Base-by-base conservation (phyloP, 2,113 vertebrate species). In the Orthonyx spaldingii region DNA sequence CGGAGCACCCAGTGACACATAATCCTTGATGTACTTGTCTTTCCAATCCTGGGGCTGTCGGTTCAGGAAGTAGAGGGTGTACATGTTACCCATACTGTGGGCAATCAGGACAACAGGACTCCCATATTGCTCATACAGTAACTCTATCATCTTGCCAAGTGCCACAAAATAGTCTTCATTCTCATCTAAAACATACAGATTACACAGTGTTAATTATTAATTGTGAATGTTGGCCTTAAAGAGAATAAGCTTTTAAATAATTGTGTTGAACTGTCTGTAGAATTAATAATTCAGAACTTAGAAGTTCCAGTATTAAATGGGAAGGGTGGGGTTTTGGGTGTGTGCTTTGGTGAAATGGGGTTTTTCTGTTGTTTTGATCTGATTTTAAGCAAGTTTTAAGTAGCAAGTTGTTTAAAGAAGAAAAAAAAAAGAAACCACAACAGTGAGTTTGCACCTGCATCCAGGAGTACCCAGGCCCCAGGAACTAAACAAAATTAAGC, bases 71-170 rank as follows among this genome's bases (percentile, higher is more conserved):
- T 99, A 99, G 56, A 99, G 97, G 1, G 98, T 98, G 97, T 99
- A 99, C 98, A 99, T 98, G 90, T 99, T 99, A 32, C 99, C 99
- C 99, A 99, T 99, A 47, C 99, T 99, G 98, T 99, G 99, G 71
- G 99, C 99, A 16, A 99, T 98, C 59, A 99, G 97, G 52, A 99
- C 98, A 88, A 99, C 98, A 0, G 99, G 99, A 66, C 98, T 97
- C 3, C 98, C 98, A 7, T 98, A 98, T 44, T 98, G 97, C 87
- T 98, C 96, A 11, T 98, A 98, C 99, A 99, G 99, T 13, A 97
- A 96, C 96, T 99, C 99, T 28, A 99, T 99, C 99, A 99, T 99
- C 97, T 98, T 89, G 95, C 98, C 98, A 92, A 99, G 98, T 3
- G 95, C 97, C 97, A 98, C 91, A 96, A 99, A 99, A 91, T 99